phyloP scores from a whole-genome alignment of 2,888 invertebrate species.

The Cotesia congregata region DNA sequence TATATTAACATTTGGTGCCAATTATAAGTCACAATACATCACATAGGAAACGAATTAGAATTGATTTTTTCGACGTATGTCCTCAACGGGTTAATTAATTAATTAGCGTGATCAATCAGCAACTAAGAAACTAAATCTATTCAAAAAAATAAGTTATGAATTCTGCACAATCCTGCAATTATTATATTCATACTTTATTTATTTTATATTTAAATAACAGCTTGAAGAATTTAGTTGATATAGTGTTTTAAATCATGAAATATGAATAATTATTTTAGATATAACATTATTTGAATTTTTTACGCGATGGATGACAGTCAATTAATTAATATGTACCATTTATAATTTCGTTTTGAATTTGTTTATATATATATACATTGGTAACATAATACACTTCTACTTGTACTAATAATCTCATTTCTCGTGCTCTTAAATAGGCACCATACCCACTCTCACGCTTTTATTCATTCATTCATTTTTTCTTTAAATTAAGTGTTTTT shows the following conservation, averaged over 20 bases:
- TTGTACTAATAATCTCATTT: conserved; percentile 1
- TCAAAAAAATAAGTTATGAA: not conserved
- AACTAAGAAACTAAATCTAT: not conserved
- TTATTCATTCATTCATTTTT: not conserved
- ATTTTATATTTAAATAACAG: conserved; percentile 13
- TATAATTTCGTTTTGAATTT: not conserved
- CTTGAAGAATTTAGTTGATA: not conserved
- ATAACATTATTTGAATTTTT: not conserved
- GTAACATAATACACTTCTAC: conserved; percentile 9
- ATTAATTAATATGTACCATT: conserved; percentile 11
- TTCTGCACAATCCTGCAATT: conserved; percentile 13
- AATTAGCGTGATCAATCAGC: not conserved
- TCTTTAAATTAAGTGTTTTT: not conserved
- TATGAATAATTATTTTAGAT: not conserved
- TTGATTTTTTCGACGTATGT: too few relatives aligned
- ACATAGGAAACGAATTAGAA: too few relatives aligned
- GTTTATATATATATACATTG: conserved; percentile 1
- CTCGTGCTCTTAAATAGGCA: conserved; percentile 9
- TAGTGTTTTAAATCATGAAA: not conserved
- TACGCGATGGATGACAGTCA: not conserved
- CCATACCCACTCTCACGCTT: not conserved
- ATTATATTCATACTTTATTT: conserved; percentile 11
- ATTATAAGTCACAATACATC: too few relatives aligned
- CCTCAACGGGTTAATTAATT: not conserved
- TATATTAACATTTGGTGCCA: too few relatives aligned